Evolutionary conservation across 2,797 vertebrate genomes (phyloP), one percentile per base, ranked within the genome.

Genomic region (Brachyrhaphis roseni): DNA sequence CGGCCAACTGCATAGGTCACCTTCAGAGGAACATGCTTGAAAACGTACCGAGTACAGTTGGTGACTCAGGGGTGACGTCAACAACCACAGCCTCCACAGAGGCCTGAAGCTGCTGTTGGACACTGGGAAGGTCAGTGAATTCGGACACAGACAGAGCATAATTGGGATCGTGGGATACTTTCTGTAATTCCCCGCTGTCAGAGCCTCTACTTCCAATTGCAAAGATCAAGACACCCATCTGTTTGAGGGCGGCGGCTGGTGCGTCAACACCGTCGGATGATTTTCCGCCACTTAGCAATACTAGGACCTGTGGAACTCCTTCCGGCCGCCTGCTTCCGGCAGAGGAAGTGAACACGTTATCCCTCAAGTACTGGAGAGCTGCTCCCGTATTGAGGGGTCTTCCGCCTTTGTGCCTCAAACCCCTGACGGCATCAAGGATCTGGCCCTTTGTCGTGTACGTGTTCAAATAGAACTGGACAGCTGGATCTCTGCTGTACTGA

Each of bases 281-380:
- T 36, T 82, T 90, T 84, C 95, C 96, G 0, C 96, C 94, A 0
- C 93, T 97, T 62, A 98, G 83, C 34, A 97, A 87, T 0, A 97
- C 91, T 47, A 97, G 86, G 47, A 97, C 88, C 85, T 97, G 97
- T 0, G 96, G 96, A 41, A 96, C 93, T 0, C 95, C 95, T 34
- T 97, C 92, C 0, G 72, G 81, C 45, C 92, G 92, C 76, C 96
- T 93, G 90, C 97, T 97, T 31, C 80, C 80, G 0, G 83, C 78
- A 59, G 84, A 82, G 39, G 31, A n/a, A 4, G 75, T 72, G 39
- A 86, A 82, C 1, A 82, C 64, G 7, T 86, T 86, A 28, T 86
- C 84, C 51, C 72, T 82, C 53, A 93, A 79, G 68, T 85, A 88
- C 43, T 84, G 84, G 77, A 92, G 86, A 43, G 92, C 92, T 78